Evolutionary conservation across 2,113 vertebrate genomes (phyloP).

Genomic region (Tachysurus vachellii): DNA sequence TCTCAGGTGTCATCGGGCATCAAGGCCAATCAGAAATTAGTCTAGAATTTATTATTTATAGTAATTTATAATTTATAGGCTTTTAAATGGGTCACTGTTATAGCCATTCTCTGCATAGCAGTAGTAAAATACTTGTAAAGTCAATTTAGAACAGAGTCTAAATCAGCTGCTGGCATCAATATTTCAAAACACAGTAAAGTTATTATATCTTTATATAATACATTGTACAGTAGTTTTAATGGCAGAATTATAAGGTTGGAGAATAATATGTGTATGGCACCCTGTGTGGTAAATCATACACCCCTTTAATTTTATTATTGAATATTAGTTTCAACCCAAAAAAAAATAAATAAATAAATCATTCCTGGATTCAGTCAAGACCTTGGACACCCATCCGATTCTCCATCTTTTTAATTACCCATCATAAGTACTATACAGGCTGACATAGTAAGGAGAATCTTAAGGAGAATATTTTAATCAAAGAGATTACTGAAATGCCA

Average conservation of each 20-base stretch:
- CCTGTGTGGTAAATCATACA: background rate
- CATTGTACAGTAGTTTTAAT: background rate
- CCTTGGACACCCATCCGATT: constrained; percentile 9
- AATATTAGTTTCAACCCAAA: background rate
- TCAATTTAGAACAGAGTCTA: background rate
- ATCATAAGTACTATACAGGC: constrained; percentile 37
- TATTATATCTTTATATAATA: background rate
- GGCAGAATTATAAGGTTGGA: background rate
- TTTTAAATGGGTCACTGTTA: background rate
- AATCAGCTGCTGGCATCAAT: background rate
- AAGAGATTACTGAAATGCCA: constrained; percentile 58
- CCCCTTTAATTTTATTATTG: background rate
- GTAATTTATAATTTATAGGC: background rate
- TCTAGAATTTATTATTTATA: background rate
- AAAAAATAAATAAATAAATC: constrained; percentile 9
- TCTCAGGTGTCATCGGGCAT: too few species aligned
- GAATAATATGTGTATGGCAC: background rate
- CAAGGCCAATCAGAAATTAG: background rate
- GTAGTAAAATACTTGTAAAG: background rate
- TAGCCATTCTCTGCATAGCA: background rate
- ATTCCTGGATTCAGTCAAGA: constrained; percentile 32
- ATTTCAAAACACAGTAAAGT: background rate
- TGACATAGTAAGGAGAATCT: constrained; percentile 28
- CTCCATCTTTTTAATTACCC: constrained; percentile 45
- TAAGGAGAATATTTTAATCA: constrained; percentile 57